Conservation (phyloP, 2,888 invertebrate species). For the Drosophila kambysellisi region DNA sequence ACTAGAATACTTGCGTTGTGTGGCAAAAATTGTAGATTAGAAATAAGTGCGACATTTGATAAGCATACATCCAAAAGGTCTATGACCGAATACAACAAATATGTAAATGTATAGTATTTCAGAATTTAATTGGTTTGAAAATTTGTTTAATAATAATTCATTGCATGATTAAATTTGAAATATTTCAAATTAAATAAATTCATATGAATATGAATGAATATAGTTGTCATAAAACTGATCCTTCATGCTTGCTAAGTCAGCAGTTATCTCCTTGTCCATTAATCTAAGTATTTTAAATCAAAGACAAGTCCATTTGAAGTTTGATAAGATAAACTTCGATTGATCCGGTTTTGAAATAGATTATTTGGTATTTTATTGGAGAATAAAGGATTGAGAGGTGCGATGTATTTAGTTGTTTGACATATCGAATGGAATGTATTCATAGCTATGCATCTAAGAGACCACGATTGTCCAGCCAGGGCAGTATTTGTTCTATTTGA, state of each 20-base stretch:
- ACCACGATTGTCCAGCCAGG: slow-evolving; percentile 82
- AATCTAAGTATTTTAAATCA: not conserved
- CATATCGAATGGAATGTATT: not conserved
- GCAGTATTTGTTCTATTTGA: slow-evolving; percentile 76
- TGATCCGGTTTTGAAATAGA: no score
- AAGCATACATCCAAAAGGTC: not conserved
- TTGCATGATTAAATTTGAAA: no score
- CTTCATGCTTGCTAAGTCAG: not conserved
- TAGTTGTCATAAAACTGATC: not conserved
- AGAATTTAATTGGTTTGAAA: not conserved
- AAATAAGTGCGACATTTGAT: not conserved
- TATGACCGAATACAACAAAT: slow-evolving; percentile 5
- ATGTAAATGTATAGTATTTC: no score
- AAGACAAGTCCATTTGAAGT: not conserved
- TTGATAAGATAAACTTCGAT: no score
- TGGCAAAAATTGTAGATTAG: not conserved
- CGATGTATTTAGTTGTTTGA: not conserved
- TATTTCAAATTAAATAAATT: no score
- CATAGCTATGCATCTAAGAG: slow-evolving; percentile 57
- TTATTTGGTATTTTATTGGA: not conserved
- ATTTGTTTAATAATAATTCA: no score
- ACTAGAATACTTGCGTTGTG: not conserved
- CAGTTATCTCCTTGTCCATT: not conserved
- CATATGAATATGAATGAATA: not conserved
- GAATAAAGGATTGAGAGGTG: not conserved